Base-by-base conservation (phyloP, 1,140 invertebrate species). In the Steinernema khuongi region DNA sequence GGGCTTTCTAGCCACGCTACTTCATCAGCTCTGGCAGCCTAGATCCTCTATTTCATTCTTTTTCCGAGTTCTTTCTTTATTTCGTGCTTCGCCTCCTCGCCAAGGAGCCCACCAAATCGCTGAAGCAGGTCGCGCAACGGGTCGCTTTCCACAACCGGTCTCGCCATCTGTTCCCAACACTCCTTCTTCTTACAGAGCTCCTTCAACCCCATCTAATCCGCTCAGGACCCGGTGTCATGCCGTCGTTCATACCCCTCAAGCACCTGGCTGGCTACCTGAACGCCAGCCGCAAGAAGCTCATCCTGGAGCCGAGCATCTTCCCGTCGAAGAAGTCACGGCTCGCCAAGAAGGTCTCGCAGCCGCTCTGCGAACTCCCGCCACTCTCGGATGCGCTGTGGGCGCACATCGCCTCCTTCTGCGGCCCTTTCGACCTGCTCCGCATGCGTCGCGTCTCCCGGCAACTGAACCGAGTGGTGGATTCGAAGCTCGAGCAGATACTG, bases 81-180 rank as follows among this genome's bases (percentile, higher is more conserved):
- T 14, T 22, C 14, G 11, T 22, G 11, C 50, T 60, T 60, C 7
- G 50, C 14, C 14, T 60, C 4, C 50, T 22, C 26, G 14, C 50
- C 14, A n/a, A 11, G 36, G 19, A 60, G 50, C 26, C 14, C 50
- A n/a, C n/a, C 26, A n/a, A 22, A 22, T 22, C 50, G 50, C 14
- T 22, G 14, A 60, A 60, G 50, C 50, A 60, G 50, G 50, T 60
- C 50, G 50, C 50, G 50, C 50, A 60, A 60, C 50, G 50, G 50
- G 50, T 60, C 50, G 50, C 50, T 4, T 60, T 4, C 7, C 11
- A 26, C 50, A 60, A 60, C 50, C 50, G 50, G 50, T 60, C 50
- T 60, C 50, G 50, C 22, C 50, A 60, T 60, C 50, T 60, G 50
- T 14, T 60, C 19, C 11, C 50, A 4, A 17, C 7, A n/a, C 36